Conservation (phyloP, 2,888 invertebrate genomes). For the Leptura quadrifasciata region DNA sequence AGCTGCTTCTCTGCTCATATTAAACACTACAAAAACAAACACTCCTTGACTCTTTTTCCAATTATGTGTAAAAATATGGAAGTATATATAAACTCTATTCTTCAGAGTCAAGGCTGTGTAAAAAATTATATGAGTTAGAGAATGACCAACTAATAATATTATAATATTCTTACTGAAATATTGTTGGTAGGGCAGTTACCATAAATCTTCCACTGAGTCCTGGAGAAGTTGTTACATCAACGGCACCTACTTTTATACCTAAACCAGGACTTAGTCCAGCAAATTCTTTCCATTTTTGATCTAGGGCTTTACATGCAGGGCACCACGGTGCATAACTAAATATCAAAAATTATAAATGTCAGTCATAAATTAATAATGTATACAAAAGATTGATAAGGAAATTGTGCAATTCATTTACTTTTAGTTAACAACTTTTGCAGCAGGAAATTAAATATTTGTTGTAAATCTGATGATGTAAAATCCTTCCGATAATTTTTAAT, state of each 20-base stretch:
- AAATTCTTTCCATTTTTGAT: slow-evolving; percentile 92
- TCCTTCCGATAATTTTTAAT: too few species aligned
- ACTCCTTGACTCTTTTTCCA: too few species aligned
- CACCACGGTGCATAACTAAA: slow-evolving; percentile 98
- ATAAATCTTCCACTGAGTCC: slow-evolving; percentile 97
- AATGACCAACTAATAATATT: not conserved
- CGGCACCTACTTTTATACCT: slow-evolving; percentile 89
- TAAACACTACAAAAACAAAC: too few species aligned
- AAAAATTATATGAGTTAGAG: too few species aligned
- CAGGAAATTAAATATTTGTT: not conserved
- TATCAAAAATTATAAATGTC: not conserved
- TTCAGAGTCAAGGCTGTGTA: too few species aligned
- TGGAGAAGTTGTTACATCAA: slow-evolving; percentile 96
- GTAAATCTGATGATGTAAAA: too few species aligned
- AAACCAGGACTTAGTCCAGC: slow-evolving; percentile 84
- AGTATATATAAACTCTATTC: too few species aligned
- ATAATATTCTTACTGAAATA: slow-evolving; percentile 89
- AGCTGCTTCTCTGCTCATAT: too few species aligned
- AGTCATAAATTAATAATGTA: too few species aligned
- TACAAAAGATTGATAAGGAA: not conserved
- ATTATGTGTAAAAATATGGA: too few species aligned
- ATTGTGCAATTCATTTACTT: not conserved
- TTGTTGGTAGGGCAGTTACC: slow-evolving; percentile 97
- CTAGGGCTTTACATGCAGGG: slow-evolving; percentile 94
- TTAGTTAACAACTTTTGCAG: not conserved